Evolutionary conservation across 2,888 invertebrate genomes (phyloP).

Genomic region (Melanostoma scalare): DNA sequence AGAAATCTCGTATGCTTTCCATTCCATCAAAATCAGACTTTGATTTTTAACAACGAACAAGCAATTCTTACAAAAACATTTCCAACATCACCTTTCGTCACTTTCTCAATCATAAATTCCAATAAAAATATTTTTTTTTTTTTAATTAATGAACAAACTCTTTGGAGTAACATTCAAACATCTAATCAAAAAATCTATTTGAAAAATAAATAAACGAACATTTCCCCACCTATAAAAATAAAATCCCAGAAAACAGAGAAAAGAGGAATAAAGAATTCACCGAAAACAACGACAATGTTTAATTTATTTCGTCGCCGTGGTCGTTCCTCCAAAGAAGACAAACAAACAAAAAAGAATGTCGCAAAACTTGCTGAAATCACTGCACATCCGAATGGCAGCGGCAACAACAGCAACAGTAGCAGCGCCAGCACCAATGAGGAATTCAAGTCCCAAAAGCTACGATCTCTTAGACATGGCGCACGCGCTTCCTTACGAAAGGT

Average conservation of each 20-base stretch:
- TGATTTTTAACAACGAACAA: constrained; percentile 4
- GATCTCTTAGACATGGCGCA: constrained; percentile 44
- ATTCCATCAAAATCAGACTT: constrained; percentile 20
- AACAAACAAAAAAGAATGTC: constrained; percentile 52
- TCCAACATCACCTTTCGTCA: constrained; percentile 49
- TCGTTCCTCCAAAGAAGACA: constrained; percentile 56
- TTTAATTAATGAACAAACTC: constrained; percentile 12
- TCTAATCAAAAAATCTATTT: constrained; percentile 32
- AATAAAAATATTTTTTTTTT: constrained; percentile 7
- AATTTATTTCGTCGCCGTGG: constrained; percentile 63
- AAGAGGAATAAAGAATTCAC: constrained; percentile 14
- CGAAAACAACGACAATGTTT: constrained; percentile 50
- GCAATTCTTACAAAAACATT: not conserved
- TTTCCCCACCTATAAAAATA: constrained; percentile 62
- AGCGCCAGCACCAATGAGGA: constrained; percentile 7
- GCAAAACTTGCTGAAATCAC: constrained; percentile 53
- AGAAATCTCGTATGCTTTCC: not conserved
- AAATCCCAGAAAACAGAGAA: constrained; percentile 46
- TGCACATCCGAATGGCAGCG: constrained; percentile 30
- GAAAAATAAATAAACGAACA: constrained; percentile 33
- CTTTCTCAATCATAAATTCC: constrained; percentile 29
- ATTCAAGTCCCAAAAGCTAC: constrained; percentile 20
- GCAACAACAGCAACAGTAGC: not conserved
- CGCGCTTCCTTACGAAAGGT: constrained; percentile 56
- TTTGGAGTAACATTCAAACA: constrained; percentile 50